These are phyloP conservation scores for Dryobotodes eremita DNA, from an alignment of 2,888 invertebrate species.

Conservation along the genomic window DNA sequence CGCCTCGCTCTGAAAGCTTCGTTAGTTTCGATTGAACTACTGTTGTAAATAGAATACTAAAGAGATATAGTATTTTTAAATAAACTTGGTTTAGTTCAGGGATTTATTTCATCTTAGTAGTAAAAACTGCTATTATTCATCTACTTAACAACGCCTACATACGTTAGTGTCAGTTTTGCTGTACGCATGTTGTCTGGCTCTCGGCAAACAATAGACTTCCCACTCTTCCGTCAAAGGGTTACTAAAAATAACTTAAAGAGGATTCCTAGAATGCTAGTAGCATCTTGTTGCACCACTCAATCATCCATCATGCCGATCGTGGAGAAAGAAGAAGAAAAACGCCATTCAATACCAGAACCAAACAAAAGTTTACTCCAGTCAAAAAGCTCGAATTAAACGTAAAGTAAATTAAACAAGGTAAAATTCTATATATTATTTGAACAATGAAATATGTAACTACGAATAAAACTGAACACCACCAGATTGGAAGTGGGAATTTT, in stretches of 20 bases:
- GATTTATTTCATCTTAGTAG: not conserved
- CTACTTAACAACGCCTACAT: not conserved
- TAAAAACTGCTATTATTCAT: not conserved
- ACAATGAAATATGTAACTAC: not conserved
- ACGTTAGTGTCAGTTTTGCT: not conserved
- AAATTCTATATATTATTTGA: not conserved
- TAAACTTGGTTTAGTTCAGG: not conserved
- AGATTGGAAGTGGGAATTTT: not conserved
- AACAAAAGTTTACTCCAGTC: not conserved
- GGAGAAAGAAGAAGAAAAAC: not conserved
- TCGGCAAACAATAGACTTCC: not conserved
- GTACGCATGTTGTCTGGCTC: no score
- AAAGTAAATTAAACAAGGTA: not conserved
- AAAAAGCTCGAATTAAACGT: not conserved
- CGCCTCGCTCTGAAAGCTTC: not conserved
- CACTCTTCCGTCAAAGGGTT: not conserved
- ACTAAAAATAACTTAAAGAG: not conserved
- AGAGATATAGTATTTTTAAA: not conserved
- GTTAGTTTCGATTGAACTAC: not conserved
- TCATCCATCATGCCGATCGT: not conserved
- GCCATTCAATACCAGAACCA: no score
- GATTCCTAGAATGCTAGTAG: not conserved
- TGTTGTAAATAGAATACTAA: not conserved
- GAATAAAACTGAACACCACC: conserved; percentile 1
- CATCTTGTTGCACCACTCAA: not conserved